Evolutionary conservation across 2,888 invertebrate species (phyloP), one percentile per base, ranked within the genome.

Genomic region (Drosophila antonietae): DNA sequence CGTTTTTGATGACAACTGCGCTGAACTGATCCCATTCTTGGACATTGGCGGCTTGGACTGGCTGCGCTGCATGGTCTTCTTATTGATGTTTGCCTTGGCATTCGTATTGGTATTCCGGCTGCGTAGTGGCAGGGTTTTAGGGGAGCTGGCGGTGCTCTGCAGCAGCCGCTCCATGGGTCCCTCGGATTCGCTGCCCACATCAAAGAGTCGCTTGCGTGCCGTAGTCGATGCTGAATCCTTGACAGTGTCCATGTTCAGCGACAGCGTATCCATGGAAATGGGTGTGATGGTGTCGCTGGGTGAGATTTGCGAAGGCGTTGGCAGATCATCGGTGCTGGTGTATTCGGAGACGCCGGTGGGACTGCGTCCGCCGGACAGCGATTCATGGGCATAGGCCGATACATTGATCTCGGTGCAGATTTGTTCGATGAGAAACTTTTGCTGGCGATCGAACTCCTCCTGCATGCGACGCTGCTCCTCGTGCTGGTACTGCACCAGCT

Each of bases 361-460:
- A 12, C 49, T 66, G 28, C 20, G 5, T 15, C 20, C 47, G 33
- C n/a, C 41, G 14, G 18, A 18, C 67, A 9, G 73, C 39, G 49
- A 33, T 10, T 74, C 56, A 0, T 63, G 67, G 0, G 75, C 58
- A 46, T 83, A 80, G 8, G 46, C 44, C 1, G 85, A 65, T 8
- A 79, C 68, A 67, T 80, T 75, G 66, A 92, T 85, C 53, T 90
- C 87, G 0, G 81, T 75, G 33, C 88, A 85, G 14, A 92, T 86
- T 62, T 93, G 89, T 12, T 93, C 91, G 23, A 95, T 93, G 2
- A 96, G 91, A 67, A 94, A 90, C 71, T 93, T 93, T 84, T 96
- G 95, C 86, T 96, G 96, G 56, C 94, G 94, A 75, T 95, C 95
- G 80, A 96, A 96, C 49, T 94, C 94, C 81, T 95, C 93, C 80